phyloP scores from a whole-genome alignment of 2,888 invertebrate species.

The Psylliodes chrysocephalus region DNA sequence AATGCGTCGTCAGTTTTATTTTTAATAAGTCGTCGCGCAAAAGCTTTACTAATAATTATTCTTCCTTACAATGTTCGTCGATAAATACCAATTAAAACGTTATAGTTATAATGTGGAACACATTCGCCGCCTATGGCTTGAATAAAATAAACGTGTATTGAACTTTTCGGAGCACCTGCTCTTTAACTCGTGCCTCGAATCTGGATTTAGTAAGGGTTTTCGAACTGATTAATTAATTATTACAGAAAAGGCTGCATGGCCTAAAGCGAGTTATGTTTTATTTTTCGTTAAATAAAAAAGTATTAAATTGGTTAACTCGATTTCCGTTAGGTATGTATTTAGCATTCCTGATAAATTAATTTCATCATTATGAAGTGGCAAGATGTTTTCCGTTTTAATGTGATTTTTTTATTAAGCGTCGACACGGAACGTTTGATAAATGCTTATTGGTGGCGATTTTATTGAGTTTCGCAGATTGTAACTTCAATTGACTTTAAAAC shows the following conservation, averaged over 20 bases:
- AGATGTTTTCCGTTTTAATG: not conserved
- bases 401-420: too few species aligned
- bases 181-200: constrained; percentile 6
- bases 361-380: not conserved
- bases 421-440: too few species aligned
- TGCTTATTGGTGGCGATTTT: too few species aligned
- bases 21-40: too few species aligned
- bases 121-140: not conserved
- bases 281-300: not conserved
- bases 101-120: not conserved
- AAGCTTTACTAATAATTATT: too few species aligned
- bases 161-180: constrained; percentile 10
- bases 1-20: too few species aligned
- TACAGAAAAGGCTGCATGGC: constrained; percentile 2
- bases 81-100: not conserved
- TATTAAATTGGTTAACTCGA: constrained; percentile 6
- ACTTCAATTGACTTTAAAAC: too few species aligned
- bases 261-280: not conserved
- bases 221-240: constrained; percentile 10
- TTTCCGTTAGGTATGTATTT: constrained; percentile 8
- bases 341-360: not conserved
- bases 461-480: too few species aligned
- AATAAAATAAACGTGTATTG: not conserved
- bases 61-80: too few species aligned
- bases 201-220: constrained; percentile 10